Evolutionary conservation across 2,113 vertebrate species (phyloP).

Genomic region (Acanthisitta chloris): DNA sequence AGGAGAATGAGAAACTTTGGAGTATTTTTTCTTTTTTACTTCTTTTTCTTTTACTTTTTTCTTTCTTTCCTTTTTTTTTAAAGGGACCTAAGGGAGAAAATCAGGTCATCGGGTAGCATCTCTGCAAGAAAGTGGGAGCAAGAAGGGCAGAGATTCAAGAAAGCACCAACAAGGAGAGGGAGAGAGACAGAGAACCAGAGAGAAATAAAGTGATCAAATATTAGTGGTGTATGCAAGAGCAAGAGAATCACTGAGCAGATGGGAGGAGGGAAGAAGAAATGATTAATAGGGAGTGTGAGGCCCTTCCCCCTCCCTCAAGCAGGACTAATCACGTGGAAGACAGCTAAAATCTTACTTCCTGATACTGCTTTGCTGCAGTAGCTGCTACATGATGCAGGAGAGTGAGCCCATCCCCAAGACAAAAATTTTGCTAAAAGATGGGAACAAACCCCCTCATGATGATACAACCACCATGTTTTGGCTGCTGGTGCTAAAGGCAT

Average conservation of each 20-base stretch:
- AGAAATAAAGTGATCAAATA: slow-evolving; percentile 7
- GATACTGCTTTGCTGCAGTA: slow-evolving; percentile 3
- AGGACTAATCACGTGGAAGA: slow-evolving; percentile 50
- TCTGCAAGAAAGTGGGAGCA: neutral
- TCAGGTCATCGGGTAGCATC: neutral
- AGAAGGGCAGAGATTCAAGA: neutral
- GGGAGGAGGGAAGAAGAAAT: slow-evolving; percentile 57
- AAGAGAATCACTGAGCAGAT: slow-evolving; percentile 36
- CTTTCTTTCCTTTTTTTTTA: rapidly evolving
- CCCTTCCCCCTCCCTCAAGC: slow-evolving; percentile 45
- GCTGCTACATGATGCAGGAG: neutral
- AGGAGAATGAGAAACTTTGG: neutral
- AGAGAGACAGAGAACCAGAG: neutral
- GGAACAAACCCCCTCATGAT: neutral
- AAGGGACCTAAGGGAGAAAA: neutral
- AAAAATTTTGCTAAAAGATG: neutral
- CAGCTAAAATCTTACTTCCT: slow-evolving; percentile 55
- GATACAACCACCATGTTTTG: neutral
- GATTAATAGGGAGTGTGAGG: slow-evolving; percentile 48
- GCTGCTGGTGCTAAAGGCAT: neutral
- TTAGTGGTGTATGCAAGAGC: neutral
- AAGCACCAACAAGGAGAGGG: neutral
- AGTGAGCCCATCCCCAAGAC: neutral
- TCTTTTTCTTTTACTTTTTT: neutral
- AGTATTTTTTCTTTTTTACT: neutral